These are phyloP conservation scores for Pseudoatta argentina DNA, from an alignment of 1,140 invertebrate species.

Conservation along the genomic window DNA sequence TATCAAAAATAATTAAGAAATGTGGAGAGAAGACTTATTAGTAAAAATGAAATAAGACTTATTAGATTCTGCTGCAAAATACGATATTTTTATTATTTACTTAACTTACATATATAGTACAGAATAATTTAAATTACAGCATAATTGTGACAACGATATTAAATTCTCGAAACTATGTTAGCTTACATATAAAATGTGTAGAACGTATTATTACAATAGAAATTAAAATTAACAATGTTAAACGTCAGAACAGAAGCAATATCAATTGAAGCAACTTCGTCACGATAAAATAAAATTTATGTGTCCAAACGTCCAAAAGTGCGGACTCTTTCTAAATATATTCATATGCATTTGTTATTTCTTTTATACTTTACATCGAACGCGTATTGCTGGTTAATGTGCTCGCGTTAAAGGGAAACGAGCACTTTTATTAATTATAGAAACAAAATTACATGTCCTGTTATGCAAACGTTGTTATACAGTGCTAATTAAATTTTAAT, in stretches of 20 bases:
- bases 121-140: neutral
- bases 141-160: too few relatives aligned
- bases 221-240: neutral
- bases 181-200: neutral
- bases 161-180: neutral
- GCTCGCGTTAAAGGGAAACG: constrained; percentile 39
- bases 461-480: constrained; percentile 38
- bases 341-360: neutral
- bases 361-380: neutral
- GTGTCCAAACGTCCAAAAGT: neutral
- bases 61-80: neutral
- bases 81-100: neutral
- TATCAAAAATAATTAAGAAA: neutral
- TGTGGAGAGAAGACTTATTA: neutral
- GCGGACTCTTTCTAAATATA: neutral
- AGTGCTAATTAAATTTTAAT: constrained; percentile 63
- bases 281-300: constrained; percentile 7
- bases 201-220: neutral
- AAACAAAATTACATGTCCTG: constrained; percentile 35
- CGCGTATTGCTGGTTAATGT: neutral
- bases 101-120: neutral
- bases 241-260: neutral
- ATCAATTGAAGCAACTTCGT: constrained; percentile 6
- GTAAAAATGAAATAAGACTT: neutral
- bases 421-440: constrained; percentile 59